A percentile compares a stretch with the other conserved stretches of the same genome.
These are phyloP conservation scores for Sebastes fasciatus DNA, from an alignment of 2,113 vertebrate species.

Conservation along the genomic window DNA sequence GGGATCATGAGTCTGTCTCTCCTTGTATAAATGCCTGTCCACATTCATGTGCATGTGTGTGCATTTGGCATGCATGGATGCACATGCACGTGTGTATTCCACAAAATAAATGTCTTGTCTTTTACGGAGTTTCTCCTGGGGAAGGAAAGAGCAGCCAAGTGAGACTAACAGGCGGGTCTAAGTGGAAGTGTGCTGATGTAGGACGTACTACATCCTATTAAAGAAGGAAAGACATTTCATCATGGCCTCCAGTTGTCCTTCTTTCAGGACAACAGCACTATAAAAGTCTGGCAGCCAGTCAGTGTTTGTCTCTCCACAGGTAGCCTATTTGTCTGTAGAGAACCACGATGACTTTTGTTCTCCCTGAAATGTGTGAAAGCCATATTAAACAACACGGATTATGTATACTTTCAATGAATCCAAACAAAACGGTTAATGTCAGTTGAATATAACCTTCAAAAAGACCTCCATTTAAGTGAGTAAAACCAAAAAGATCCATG, in stretches of 20 bases:
- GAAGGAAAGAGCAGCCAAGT: slow-evolving; percentile 62
- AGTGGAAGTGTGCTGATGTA: slow-evolving; percentile 72
- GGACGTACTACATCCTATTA: slow-evolving; percentile 64
- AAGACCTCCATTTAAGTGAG: not conserved
- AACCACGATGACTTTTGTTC: slow-evolving; percentile 27
- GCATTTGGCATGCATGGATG: slow-evolving; percentile 28
- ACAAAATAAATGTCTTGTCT: slow-evolving; percentile 43
- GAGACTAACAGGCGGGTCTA: slow-evolving; percentile 71
- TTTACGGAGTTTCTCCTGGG: slow-evolving; percentile 41
- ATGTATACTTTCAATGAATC: not conserved
- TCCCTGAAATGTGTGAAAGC: not conserved
- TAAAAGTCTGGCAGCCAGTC: slow-evolving; percentile 48
- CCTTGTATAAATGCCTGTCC: not conserved
- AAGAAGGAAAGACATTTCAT: slow-evolving; percentile 66
- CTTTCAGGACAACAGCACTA: slow-evolving; percentile 47
- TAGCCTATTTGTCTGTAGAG: slow-evolving; percentile 40
- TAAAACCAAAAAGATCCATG: not conserved
- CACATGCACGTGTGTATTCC: slow-evolving; percentile 36
- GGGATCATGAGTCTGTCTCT: not conserved
- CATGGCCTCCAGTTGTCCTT: slow-evolving; percentile 61
- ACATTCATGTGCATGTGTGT: not conserved
- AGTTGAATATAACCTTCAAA: not conserved
- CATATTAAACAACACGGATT: not conserved
- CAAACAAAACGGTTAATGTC: not conserved
- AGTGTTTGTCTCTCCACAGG: slow-evolving; percentile 31